Evolutionary conservation across 2,797 vertebrate genomes (phyloP).

Genomic region (Poeciliopsis turneri): DNA sequence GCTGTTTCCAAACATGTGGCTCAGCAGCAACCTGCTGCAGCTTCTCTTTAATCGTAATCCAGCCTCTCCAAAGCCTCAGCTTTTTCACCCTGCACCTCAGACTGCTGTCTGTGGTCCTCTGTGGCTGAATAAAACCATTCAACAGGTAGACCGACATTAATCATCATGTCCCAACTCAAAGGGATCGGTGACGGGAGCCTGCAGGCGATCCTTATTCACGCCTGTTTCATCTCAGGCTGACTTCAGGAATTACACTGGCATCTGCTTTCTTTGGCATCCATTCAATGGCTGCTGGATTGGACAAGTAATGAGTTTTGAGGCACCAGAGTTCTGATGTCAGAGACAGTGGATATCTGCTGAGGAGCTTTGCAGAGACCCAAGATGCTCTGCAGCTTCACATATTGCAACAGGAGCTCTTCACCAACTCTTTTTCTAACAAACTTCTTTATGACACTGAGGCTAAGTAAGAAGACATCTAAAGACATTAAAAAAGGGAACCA

Average conservation of each 20-base stretch:
- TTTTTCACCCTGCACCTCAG: conserved; percentile 3
- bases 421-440: background rate
- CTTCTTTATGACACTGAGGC: background rate
- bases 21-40: background rate
- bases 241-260: conserved; percentile 25
- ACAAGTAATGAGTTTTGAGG: conserved; percentile 21
- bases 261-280: conserved; percentile 32
- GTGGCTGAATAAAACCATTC: conserved; percentile 31
- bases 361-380: conserved; percentile 26
- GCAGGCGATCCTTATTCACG: conserved; percentile 22
- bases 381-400: background rate
- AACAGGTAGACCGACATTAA: conserved; percentile 46
- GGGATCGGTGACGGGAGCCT: conserved; percentile 24
- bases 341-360: conserved; percentile 8
- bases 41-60: conserved; percentile 37
- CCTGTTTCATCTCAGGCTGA: conserved; percentile 41
- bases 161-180: conserved; percentile 30
- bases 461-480: background rate
- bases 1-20: conserved; percentile 29
- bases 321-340: conserved; percentile 20
- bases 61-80: conserved; percentile 24
- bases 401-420: background rate
- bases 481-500: background rate
- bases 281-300: conserved; percentile 22
- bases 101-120: conserved; percentile 21